Evolutionary conservation across 2,888 invertebrate species (phyloP).

Genomic region (Hedya salicella): DNA sequence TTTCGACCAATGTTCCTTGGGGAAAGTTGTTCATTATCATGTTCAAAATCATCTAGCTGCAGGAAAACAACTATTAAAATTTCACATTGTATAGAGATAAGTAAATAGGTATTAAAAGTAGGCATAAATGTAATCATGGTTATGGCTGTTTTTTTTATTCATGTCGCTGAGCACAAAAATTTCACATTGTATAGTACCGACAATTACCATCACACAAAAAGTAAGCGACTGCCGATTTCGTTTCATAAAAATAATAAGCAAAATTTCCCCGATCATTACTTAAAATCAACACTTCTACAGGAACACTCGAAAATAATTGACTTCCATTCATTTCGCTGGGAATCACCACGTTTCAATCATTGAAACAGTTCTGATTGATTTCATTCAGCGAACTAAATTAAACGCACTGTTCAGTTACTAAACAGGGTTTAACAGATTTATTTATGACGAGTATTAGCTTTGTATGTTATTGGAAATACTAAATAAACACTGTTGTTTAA

Average conservation of each 20-base stretch:
- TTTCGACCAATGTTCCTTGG: no score
- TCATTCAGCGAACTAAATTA: constrained; percentile 14
- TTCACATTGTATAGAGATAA: no score
- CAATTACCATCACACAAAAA: no score
- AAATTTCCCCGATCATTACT: background rate
- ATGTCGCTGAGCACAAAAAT: no score
- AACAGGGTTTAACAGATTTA: background rate
- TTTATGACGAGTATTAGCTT: constrained; percentile 1
- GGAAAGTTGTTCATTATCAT: no score
- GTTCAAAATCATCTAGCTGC: no score
- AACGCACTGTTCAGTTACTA: background rate
- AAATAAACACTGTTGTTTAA: background rate
- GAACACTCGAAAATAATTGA: constrained; percentile 18
- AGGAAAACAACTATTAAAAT: no score
- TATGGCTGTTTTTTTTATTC: no score
- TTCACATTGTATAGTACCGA: no score
- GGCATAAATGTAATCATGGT: no score
- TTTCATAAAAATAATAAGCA: background rate
- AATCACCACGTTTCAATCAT: constrained; percentile 3
- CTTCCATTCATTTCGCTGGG: constrained; percentile 3
- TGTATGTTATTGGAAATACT: background rate
- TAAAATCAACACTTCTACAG: background rate
- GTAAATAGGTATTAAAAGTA: no score
- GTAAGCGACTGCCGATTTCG: no score
- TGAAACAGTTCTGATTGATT: constrained; percentile 10